Evolutionary conservation across 2,113 vertebrate species (phyloP).

Genomic region (Antigone vipio): DNA sequence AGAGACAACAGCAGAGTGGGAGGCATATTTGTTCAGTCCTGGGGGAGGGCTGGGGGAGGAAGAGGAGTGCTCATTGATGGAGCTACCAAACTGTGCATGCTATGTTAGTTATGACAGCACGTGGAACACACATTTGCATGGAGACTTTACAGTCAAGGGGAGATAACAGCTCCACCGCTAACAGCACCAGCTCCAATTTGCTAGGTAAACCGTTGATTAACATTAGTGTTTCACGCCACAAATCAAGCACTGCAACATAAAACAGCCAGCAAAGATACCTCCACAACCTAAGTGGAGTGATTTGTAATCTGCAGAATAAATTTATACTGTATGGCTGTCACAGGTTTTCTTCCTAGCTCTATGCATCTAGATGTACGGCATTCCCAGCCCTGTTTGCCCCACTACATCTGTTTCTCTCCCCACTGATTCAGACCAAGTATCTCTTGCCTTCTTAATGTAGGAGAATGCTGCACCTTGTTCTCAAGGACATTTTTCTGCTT

Average conservation of each 20-base stretch:
- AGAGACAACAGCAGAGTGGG: not conserved
- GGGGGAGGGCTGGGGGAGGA: not conserved
- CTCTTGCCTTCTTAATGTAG: not conserved
- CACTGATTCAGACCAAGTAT: not conserved
- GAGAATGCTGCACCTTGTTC: not conserved
- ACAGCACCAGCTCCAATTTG: constrained; percentile 49
- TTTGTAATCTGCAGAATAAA: constrained; percentile 45
- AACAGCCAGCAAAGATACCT: constrained; percentile 29
- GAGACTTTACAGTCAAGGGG: not conserved
- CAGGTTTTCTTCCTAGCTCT: not conserved
- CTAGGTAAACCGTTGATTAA: constrained; percentile 43
- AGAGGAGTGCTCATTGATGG: not conserved
- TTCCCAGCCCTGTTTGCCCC: not conserved
- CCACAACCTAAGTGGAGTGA: not conserved
- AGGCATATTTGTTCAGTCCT: not conserved
- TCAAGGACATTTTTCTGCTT: not conserved
- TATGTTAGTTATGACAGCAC: not conserved
- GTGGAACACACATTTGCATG: constrained; percentile 17
- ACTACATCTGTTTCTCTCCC: not conserved
- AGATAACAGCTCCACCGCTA: constrained; percentile 4
- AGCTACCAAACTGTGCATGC: not conserved
- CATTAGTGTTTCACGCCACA: constrained; percentile 26
- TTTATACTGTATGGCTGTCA: not conserved
- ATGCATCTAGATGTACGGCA: not conserved
- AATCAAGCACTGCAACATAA: constrained; percentile 27